These are phyloP conservation scores for Lasius fuliginosus DNA, from an alignment of 2,888 invertebrate genomes.

Conservation along the genomic window DNA sequence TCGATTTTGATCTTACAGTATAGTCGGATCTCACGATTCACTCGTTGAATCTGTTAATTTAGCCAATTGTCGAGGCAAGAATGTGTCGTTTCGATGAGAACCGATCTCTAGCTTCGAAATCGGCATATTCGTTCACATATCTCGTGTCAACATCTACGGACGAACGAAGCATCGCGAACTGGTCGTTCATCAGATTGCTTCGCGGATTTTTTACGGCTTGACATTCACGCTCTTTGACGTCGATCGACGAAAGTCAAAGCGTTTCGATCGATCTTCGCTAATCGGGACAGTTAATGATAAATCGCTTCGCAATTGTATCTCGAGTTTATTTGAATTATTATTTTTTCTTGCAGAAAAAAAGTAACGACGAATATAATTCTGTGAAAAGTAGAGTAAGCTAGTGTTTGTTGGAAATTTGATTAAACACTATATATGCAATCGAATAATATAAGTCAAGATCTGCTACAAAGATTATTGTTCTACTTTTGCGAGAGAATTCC, in stretches of 20 bases:
- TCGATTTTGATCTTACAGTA: slow-evolving; percentile 57
- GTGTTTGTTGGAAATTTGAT: slow-evolving; percentile 56
- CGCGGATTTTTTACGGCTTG: background rate
- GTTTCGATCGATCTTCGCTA: background rate
- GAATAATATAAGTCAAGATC: slow-evolving; percentile 76
- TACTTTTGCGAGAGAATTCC: slow-evolving; percentile 66
- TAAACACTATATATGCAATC: slow-evolving; percentile 55
- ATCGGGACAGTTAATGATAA: background rate
- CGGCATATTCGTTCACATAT: background rate
- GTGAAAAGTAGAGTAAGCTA: background rate
- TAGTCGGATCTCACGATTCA: slow-evolving; percentile 32
- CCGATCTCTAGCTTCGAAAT: background rate
- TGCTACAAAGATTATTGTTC: slow-evolving; percentile 77
- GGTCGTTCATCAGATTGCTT: slow-evolving; percentile 27
- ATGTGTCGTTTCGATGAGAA: background rate
- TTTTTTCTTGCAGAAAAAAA: background rate
- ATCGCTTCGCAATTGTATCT: background rate
- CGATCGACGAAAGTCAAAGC: slow-evolving; percentile 17
- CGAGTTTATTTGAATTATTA: background rate
- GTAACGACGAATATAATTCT: background rate
- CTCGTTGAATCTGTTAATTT: slow-evolving; percentile 24
- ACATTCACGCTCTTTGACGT: slow-evolving; percentile 2
- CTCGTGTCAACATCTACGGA: background rate
- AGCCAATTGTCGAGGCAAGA: background rate
- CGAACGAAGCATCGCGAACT: background rate